These are phyloP conservation scores for Crotophaga sulcirostris DNA, from an alignment of 2,113 vertebrate species.

Conservation along the genomic window DNA sequence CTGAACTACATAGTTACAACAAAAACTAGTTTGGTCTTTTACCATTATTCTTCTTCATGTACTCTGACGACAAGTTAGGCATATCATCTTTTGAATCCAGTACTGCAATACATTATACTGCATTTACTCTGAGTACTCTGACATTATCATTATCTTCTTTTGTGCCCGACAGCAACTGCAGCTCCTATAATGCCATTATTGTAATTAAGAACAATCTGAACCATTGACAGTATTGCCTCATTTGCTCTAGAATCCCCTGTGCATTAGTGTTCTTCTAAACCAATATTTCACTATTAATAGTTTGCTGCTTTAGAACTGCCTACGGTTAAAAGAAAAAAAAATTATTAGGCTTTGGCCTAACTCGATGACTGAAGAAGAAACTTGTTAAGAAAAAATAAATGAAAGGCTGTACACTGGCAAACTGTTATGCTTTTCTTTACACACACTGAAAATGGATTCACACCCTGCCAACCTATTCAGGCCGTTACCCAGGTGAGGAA, in stretches of 20 bases:
- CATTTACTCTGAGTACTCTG: slow-evolving; percentile 38
- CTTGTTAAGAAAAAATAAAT: slow-evolving; percentile 21
- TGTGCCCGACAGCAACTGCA: slow-evolving; percentile 51
- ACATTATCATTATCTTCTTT: slow-evolving; percentile 57
- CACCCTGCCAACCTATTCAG: slow-evolving; percentile 53
- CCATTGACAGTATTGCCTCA: slow-evolving; percentile 43
- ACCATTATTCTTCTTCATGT: slow-evolving; percentile 37
- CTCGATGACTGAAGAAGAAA: background rate
- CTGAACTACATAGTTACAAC: background rate
- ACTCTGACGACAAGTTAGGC: slow-evolving; percentile 45
- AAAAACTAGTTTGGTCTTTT: background rate
- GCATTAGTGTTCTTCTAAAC: slow-evolving; percentile 49
- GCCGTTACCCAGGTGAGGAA: slow-evolving; percentile 49
- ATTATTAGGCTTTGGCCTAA: background rate
- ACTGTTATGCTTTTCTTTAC: background rate
- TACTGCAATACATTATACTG: slow-evolving; percentile 45
- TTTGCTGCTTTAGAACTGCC: slow-evolving; percentile 44
- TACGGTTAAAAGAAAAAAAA: slow-evolving; percentile 3
- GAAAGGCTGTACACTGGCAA: slow-evolving; percentile 16
- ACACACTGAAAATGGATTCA: slow-evolving; percentile 30
- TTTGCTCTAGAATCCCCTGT: slow-evolving; percentile 48
- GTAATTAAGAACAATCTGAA: slow-evolving; percentile 68
- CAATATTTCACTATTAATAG: slow-evolving; percentile 62
- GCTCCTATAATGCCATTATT: slow-evolving; percentile 51
- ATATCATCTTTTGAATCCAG: slow-evolving; percentile 48